Evolutionary conservation across 2,888 invertebrate species (phyloP), one percentile per base, ranked within the genome.

Genomic region (Thalpophila matura): DNA sequence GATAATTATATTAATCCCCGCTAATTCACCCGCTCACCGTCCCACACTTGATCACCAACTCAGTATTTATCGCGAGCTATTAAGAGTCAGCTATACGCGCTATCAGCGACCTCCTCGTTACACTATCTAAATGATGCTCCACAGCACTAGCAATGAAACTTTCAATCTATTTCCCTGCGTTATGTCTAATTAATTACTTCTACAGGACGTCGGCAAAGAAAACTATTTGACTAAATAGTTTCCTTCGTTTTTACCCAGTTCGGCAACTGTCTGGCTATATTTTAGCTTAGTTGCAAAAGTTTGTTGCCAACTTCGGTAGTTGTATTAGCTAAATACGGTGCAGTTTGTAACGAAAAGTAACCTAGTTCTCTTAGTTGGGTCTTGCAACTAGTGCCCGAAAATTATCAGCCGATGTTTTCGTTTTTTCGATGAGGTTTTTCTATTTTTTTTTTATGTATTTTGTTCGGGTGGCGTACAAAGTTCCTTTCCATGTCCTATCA

Each of bases 61-160:
- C 53, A 74, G 74, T 87, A 87, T 89, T 90, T 91, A 91, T 92
- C 88, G 87, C 77, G 63, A 79, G 85, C 91, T 89, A 91, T 92
- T 90, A 91, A 88, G 83, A 82, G 83, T 84, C 82, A 82, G 86
- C 83, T 80, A 74, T 80, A 86, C 84, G 70, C 75, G 83, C 87
- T 91, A 91, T 91, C 91, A 79, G 66, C 70, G 80, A 78, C 83
- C 62, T 78, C 77, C 79, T 83, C 85, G 82, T 84, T 82, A 74
- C 79, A 77, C 80, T 87, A 89, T 87, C 88, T 85, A 80, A 84
- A 82, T 78, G 79, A 79, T 78, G 77, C 63, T 66, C 63, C 79
- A 77, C 75, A n/a, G n/a, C n/a, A n/a, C 77, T 79, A 76, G 79
- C 78, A 79, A 74, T 75, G 79, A 59, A 77, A 74, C 82, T 69